Evolutionary conservation across 2,797 vertebrate species (phyloP).

Genomic region (Sebastes alutus): DNA sequence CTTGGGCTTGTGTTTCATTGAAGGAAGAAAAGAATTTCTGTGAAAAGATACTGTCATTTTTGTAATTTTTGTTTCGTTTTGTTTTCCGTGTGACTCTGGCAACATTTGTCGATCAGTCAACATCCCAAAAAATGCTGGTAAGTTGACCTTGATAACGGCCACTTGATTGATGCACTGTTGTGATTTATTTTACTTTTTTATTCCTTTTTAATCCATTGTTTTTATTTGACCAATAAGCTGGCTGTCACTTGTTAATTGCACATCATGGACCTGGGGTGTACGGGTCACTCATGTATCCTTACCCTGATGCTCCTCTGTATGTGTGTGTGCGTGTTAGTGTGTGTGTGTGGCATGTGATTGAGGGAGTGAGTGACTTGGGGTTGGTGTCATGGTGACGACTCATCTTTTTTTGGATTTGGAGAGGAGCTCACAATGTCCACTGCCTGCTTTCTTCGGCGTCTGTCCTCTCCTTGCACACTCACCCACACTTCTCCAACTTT

Average conservation of each 20-base stretch:
- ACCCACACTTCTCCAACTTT: slow-evolving; percentile 62
- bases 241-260: slow-evolving; percentile 83
- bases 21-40: slow-evolving; percentile 61
- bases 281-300: slow-evolving; percentile 78
- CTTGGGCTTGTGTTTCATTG: slow-evolving; percentile 47
- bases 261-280: slow-evolving; percentile 79
- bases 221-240: slow-evolving; percentile 79
- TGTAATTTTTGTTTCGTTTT: slow-evolving; percentile 87
- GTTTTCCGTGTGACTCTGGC: slow-evolving; percentile 87
- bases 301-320: slow-evolving; percentile 70
- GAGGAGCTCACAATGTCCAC: slow-evolving; percentile 72
- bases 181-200: slow-evolving; percentile 60
- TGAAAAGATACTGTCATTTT: slow-evolving; percentile 78
- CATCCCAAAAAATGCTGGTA: slow-evolving; percentile 91
- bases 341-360: slow-evolving; percentile 14
- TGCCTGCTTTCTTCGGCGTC: slow-evolving; percentile 75
- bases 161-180: slow-evolving; percentile 84
- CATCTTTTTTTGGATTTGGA: slow-evolving; percentile 54
- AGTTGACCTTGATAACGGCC: slow-evolving; percentile 84
- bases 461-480: slow-evolving; percentile 69
- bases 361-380: slow-evolving; percentile 39
- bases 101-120: slow-evolving; percentile 89
- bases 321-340: slow-evolving; percentile 25
- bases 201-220: slow-evolving; percentile 74
- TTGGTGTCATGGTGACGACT: slow-evolving; percentile 60